These are phyloP conservation scores for Fukomys damarensis DNA, from an alignment of 2,113 vertebrate genomes.

Conservation along the genomic window DNA sequence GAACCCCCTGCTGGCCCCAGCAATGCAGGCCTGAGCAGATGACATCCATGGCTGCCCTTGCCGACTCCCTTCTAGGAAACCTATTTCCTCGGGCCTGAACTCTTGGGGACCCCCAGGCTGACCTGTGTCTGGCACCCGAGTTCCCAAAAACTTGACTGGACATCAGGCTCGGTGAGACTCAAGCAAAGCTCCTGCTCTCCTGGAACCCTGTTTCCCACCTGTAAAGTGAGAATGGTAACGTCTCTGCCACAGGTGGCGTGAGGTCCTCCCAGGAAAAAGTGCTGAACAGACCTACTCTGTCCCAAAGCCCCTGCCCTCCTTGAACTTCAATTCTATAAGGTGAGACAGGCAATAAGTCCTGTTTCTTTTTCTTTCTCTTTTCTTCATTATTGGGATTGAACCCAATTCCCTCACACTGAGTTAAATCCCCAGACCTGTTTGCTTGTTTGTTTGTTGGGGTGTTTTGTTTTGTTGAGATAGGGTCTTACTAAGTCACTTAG, in stretches of 20 bases:
- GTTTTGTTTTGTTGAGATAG: not conserved
- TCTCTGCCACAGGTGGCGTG: rapidly evolving
- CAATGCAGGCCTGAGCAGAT: not conserved
- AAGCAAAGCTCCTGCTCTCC: not conserved
- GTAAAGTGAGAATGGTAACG: not conserved
- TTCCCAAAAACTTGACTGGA: not conserved
- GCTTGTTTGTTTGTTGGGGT: not conserved
- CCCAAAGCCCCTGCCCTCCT: not conserved
- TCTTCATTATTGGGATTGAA: not conserved
- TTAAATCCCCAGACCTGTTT: not conserved
- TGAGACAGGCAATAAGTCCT: not conserved
- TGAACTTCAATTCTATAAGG: not conserved
- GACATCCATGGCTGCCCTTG: not conserved
- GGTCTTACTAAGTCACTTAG: not conserved
- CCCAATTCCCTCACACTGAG: not conserved
- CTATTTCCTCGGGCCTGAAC: not conserved
- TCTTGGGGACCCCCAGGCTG: not conserved
- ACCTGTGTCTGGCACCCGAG: not conserved
- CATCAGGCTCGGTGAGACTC: not conserved
- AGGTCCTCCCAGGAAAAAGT: not conserved
- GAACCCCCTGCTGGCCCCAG: not conserved
- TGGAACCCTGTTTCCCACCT: not conserved
- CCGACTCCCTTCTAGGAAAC: not conserved
- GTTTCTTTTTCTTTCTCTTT: not conserved
- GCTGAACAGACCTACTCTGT: not conserved